Percentiles rank a stretch among this genome's conserved stretches.
phyloP scores from a whole-genome alignment of 2,797 vertebrate genomes.

The Rhinichthys osculus region DNA sequence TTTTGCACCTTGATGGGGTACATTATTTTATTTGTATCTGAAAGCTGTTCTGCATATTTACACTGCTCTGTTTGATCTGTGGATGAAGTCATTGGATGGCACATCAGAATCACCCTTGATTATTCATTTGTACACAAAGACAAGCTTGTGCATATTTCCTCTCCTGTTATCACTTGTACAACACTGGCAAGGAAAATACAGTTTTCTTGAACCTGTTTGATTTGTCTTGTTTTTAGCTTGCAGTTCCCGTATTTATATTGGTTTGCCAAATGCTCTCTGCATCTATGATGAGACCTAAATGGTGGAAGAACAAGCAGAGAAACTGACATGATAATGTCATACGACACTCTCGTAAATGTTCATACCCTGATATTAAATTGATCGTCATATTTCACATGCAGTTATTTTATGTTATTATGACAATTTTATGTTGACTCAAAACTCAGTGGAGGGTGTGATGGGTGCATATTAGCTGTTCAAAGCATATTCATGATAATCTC shows the following conservation, averaged over 20 bases:
- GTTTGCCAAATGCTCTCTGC: neutral
- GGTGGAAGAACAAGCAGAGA: neutral
- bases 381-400: neutral
- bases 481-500: conserved; percentile 25
- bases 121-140: neutral
- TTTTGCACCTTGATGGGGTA: neutral
- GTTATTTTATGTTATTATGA: neutral
- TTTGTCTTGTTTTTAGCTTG: neutral
- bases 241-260: neutral
- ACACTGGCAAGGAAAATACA: conserved; percentile 13
- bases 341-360: neutral
- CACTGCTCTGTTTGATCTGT: neutral
- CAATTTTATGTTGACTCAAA: neutral
- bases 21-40: neutral
- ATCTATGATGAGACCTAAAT: neutral
- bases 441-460: neutral
- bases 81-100: neutral
- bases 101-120: neutral
- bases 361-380: neutral
- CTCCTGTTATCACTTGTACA: neutral
- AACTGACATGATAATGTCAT: neutral
- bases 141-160: neutral
- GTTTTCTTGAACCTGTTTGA: conserved; percentile 43
- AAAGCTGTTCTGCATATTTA: neutral
- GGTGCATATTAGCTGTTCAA: neutral